phyloP scores from a whole-genome alignment of 2,888 invertebrate genomes.

The Rhodophaea formosa region DNA sequence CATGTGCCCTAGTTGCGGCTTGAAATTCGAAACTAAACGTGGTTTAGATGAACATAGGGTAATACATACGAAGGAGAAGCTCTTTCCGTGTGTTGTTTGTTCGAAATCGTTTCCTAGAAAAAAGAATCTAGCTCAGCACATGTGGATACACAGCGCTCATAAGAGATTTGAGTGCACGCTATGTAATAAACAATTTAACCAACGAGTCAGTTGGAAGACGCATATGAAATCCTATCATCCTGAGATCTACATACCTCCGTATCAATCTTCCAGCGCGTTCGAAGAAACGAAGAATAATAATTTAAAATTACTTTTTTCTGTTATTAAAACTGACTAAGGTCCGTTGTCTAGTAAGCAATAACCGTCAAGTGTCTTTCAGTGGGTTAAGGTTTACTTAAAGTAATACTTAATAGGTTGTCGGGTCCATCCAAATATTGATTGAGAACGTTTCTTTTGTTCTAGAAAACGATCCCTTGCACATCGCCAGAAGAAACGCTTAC shows the following conservation, averaged over 20 bases:
- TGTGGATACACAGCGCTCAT: constrained; percentile 70
- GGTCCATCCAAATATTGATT: constrained; percentile 27
- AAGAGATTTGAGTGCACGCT: constrained; percentile 64
- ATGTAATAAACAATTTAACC: constrained; percentile 69
- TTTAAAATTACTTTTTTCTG: constrained; percentile 45
- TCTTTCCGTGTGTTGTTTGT: constrained; percentile 74
- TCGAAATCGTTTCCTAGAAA: constrained; percentile 65
- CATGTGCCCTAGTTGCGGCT: constrained; percentile 61
- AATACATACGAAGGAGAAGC: constrained; percentile 77
- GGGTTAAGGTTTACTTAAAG: too few relatives aligned
- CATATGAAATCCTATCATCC: constrained; percentile 71
- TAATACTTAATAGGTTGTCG: too few relatives aligned
- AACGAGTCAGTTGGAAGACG: constrained; percentile 67
- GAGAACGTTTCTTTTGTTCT: constrained; percentile 48
- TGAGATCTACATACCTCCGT: constrained; percentile 39
- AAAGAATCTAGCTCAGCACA: constrained; percentile 65
- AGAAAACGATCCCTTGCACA: constrained; percentile 40
- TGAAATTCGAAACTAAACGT: constrained; percentile 60
- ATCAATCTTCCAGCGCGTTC: constrained; percentile 38
- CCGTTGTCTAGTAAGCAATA: too few relatives aligned
- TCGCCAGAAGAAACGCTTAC: constrained; percentile 42
- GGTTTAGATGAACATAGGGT: constrained; percentile 69
- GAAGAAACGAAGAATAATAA: constrained; percentile 52
- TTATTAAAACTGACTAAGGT: constrained; percentile 35
- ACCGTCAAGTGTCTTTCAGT: too few relatives aligned